Base-by-base conservation (phyloP, 2,888 invertebrate genomes). In the Aproaerema taeniolella region DNA sequence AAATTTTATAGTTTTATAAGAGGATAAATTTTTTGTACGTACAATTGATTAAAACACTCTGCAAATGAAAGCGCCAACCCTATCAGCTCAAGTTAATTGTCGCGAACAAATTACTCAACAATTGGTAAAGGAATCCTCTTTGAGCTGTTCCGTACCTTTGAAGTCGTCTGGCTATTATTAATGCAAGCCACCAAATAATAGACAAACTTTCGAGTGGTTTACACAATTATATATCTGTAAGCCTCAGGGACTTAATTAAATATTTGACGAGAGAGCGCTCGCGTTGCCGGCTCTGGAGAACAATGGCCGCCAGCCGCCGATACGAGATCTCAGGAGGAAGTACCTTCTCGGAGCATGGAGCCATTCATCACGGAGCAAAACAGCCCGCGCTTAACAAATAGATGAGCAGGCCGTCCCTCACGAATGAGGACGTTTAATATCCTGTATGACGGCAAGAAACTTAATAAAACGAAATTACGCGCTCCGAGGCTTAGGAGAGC, bases 381-480 rank as follows among this genome's bases (percentile, higher is more conserved):
- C 28, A 35, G 35, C 35, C 15, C n/a, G 10, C 13, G 25, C 13
- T 2, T 28, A 15, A 35, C 35, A 35, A 35, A 35, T 35, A 35
- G 26, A 14, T 28, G 16, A 12, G n/a, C n/a, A n/a, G 35, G 28
- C 25, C 25, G 14, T 34, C 34, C 20, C 20, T 20, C 20, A 20
- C 20, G 35, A 15, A 14, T 28, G 11, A 26, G 28, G 37, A 31
- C 38, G 38, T 61, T 57, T 63, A 67, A 60, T 63, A 63, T 61
- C 60, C 53, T 58, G 55, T 53, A 57, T 52, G 61, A 54, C 42
- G 53, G 52, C 50, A 47, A 47, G 42, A 39, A 65, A 73, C 65
- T 77, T 76, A 74, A 78, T 79, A 77, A 75, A 77, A 71, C 61
- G 65, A 65, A 71, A 76, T 76, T 66, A 70, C 72, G 49, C 61